Evolutionary conservation across 2,888 invertebrate species (phyloP).

Genomic region (Idaea dimidiata): DNA sequence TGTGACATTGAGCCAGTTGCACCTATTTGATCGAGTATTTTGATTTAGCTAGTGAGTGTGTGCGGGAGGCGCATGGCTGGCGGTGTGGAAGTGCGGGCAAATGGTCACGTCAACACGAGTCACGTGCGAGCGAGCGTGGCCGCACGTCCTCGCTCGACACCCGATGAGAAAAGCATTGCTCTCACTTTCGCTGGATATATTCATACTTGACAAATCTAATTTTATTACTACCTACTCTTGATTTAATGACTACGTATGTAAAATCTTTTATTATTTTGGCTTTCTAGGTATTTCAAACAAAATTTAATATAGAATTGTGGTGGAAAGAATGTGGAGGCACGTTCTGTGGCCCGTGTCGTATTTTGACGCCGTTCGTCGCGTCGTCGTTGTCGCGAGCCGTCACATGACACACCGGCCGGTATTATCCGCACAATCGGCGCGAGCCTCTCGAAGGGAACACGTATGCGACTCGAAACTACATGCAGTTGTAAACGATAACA

Average conservation of each 20-base stretch:
- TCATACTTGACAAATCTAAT: not conserved
- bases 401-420: conserved; percentile 66
- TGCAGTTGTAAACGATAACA: conserved; percentile 48
- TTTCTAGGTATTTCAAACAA: not conserved
- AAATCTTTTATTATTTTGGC: too few relatives aligned
- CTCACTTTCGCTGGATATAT: not conserved
- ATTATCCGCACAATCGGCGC: conserved; percentile 43
- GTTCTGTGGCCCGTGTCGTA: conserved; percentile 55
- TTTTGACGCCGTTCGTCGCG: conserved; percentile 47
- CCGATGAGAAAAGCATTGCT: not conserved
- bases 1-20: too few relatives aligned
- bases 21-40: too few relatives aligned
- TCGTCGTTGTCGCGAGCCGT: conserved; percentile 18
- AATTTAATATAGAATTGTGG: not conserved
- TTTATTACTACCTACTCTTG: not conserved
- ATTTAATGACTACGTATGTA: too few relatives aligned
- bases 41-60: not conserved
- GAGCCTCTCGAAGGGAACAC: conserved; percentile 42
- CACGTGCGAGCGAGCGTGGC: conserved; percentile 66
- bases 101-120: conserved; percentile 34
- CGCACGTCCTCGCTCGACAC: not conserved
- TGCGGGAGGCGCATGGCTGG: conserved; percentile 6
- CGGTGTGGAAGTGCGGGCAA: conserved; percentile 20
- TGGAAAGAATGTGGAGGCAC: conserved; percentile 27
- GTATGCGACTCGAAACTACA: conserved; percentile 36